These are phyloP conservation scores for Apostichopus japonicus DNA, from an alignment of 35 echinoderm and acorn worm species.

Conservation along the genomic window DNA sequence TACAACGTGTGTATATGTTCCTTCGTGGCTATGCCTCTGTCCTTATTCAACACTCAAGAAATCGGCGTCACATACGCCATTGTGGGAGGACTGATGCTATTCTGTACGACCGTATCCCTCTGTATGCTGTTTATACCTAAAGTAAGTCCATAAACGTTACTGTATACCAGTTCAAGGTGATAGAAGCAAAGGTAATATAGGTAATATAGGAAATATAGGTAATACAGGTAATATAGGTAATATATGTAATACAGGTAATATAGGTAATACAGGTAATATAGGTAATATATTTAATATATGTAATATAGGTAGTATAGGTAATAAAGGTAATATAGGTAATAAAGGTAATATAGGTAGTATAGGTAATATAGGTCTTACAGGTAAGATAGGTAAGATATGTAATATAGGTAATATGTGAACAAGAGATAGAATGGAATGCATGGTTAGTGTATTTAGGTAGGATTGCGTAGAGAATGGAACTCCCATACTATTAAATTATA, in stretches of 20 bases:
- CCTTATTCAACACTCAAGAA: conserved; percentile 58
- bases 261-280: not conserved
- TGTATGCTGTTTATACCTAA: conserved; percentile 93
- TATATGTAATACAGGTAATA: too few species aligned
- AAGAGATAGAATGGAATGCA: not conserved
- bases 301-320: not conserved
- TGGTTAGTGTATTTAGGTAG: not conserved
- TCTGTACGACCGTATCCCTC: conserved; percentile 74
- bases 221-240: not conserved
- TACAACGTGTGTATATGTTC: conserved; percentile 82
- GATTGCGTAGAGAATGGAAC: too few species aligned
- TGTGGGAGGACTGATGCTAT: conserved; percentile 72
- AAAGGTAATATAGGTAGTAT: not conserved
- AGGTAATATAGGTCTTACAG: not conserved
- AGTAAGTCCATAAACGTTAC: conserved; percentile 51
- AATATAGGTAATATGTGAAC: not conserved
- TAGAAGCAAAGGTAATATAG: not conserved
- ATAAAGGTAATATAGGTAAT: not conserved
- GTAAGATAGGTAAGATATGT: not conserved
- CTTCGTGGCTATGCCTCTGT: conserved; percentile 80
- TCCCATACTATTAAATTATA: too few species aligned
- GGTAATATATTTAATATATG: too few species aligned
- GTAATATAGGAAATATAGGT: not conserved
- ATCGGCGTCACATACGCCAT: conserved; percentile 77
- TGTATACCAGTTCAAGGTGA: not conserved